Evolutionary conservation across 2,888 invertebrate genomes (phyloP).

Genomic region (Drosophila greeni): DNA sequence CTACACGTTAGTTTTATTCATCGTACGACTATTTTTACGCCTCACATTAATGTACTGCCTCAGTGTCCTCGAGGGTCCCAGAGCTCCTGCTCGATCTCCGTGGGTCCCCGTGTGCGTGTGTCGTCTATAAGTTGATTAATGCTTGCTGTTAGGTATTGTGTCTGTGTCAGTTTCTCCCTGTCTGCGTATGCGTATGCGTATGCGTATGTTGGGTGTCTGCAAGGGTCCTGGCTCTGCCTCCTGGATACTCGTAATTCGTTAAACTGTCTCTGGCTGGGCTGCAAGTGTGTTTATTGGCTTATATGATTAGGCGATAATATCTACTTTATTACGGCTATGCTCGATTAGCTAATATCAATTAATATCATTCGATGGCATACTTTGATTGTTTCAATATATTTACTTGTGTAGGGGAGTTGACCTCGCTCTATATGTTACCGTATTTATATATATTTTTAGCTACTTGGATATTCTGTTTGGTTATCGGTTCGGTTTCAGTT

Average conservation of each 20-base stretch:
- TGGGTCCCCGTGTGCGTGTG: slow-evolving; percentile 10
- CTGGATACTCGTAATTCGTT: slow-evolving; percentile 24
- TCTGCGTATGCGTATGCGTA: slow-evolving; percentile 3
- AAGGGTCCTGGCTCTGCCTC: slow-evolving; percentile 12
- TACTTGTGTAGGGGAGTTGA: slow-evolving; percentile 41
- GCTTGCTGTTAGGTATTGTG: slow-evolving; percentile 24
- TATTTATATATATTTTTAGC: slow-evolving; percentile 40
- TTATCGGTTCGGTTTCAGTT: slow-evolving; percentile 35
- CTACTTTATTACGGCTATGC: slow-evolving; percentile 51
- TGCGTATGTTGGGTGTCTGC: slow-evolving; percentile 6
- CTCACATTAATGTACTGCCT: slow-evolving; percentile 45
- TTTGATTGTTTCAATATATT: slow-evolving; percentile 67
- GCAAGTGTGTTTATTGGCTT: slow-evolving; percentile 39
- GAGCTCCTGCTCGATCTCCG: slow-evolving; percentile 4
- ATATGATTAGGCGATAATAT: slow-evolving; percentile 45
- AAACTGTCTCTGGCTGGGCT: slow-evolving; percentile 30
- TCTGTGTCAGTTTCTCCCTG: slow-evolving; percentile 12
- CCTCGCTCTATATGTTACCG: slow-evolving; percentile 37
- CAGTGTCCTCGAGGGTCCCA: background rate
- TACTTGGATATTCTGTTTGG: slow-evolving; percentile 41
- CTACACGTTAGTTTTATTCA: slow-evolving; percentile 36
- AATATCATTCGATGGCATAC: slow-evolving; percentile 72
- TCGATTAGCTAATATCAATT: slow-evolving; percentile 66
- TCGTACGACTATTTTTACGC: slow-evolving; percentile 33
- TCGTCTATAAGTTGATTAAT: slow-evolving; percentile 47